Evolutionary conservation across 2,888 invertebrate genomes (phyloP).

Genomic region (Melipona beecheii): DNA sequence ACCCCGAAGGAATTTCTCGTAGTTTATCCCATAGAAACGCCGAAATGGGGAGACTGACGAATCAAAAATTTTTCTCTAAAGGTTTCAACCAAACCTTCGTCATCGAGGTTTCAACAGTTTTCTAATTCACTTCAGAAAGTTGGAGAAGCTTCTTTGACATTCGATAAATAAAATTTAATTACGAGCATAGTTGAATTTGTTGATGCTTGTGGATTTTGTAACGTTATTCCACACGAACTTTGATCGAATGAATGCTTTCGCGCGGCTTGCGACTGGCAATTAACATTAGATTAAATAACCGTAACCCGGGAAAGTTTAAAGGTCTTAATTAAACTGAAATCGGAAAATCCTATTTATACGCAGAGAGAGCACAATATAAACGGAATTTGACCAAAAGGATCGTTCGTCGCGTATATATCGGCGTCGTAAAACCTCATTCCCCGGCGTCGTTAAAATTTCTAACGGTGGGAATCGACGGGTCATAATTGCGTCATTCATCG

Average conservation of each 20-base stretch:
- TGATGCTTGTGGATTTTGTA: neutral
- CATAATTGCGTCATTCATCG: conserved; percentile 23
- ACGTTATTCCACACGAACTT: neutral
- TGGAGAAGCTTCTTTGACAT: neutral
- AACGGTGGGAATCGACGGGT: neutral
- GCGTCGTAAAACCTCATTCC: neutral
- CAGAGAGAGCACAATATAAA: neutral
- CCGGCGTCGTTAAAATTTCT: neutral
- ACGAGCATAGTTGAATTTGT: too few relatives aligned
- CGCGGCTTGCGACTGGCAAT: too few relatives aligned
- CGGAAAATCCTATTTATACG: neutral
- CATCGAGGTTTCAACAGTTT: conserved; percentile 3
- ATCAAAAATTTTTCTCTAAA: neutral
- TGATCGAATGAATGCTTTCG: neutral
- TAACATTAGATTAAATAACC: neutral
- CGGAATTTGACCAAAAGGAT: neutral
- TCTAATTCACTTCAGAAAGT: neutral
- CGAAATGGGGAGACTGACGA: too few relatives aligned
- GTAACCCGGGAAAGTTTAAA: neutral
- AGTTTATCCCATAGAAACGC: conserved; percentile 9
- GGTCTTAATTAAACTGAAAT: neutral
- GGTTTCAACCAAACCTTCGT: too few relatives aligned
- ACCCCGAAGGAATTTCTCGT: conserved; percentile 34
- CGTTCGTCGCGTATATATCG: neutral
- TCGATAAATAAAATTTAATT: too few relatives aligned